Conservation (phyloP, 2,113 vertebrate genomes). For the Chlorodrepanis virens region DNA sequence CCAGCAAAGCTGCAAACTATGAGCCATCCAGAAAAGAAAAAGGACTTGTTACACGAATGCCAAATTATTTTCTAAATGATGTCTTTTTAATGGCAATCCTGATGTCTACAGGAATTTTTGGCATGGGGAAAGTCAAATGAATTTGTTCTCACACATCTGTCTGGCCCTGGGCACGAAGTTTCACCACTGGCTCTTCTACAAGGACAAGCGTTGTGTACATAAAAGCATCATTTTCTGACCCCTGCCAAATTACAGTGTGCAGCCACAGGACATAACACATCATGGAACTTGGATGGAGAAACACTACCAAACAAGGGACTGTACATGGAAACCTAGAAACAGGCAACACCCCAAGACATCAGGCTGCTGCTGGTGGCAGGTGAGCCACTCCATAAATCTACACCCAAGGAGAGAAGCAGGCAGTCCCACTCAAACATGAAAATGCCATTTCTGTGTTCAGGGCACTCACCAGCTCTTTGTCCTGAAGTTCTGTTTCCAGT, state of each 20-base stretch:
- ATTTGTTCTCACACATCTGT: neutral
- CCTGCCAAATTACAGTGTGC: neutral
- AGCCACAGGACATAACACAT: neutral
- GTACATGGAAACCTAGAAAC: neutral
- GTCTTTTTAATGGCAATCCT: neutral
- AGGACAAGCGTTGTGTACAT: neutral
- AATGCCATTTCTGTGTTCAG: neutral
- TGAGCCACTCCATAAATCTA: neutral
- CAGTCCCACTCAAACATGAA: neutral
- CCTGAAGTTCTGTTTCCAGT: constrained; percentile 86
- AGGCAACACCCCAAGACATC: neutral
- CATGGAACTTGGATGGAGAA: neutral
- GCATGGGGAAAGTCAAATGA: neutral
- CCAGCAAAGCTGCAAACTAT: neutral
- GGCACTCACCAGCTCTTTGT: constrained; percentile 87
- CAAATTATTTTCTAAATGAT: neutral
- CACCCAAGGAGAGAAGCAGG: neutral
- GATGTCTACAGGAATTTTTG: neutral
- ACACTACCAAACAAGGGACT: neutral
- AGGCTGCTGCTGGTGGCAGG: neutral
- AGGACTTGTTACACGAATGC: neutral
- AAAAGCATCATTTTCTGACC: neutral
- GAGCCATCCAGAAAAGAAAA: neutral
- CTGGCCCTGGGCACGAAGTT: neutral
- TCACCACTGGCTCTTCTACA: neutral